Conservation (phyloP, 2,888 invertebrate species). For the Malacosoma neustria region DNA sequence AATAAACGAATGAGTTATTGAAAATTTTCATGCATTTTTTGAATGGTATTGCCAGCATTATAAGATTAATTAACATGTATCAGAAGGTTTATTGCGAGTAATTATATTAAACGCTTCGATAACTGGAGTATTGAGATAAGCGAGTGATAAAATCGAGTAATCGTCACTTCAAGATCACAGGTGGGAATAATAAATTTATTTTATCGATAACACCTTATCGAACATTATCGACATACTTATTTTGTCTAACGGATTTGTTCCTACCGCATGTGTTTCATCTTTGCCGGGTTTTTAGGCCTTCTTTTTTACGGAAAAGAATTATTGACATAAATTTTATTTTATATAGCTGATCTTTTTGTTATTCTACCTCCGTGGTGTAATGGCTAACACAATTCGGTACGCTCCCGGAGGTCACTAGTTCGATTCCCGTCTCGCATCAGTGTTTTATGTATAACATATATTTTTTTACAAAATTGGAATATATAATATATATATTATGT, state of each 20-base stretch:
- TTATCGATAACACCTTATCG: not conserved
- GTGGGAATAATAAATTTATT: constrained; percentile 6
- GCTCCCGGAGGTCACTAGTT: too few relatives aligned
- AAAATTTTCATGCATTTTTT: not conserved
- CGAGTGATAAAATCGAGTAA: constrained; percentile 11
- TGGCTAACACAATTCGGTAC: too few relatives aligned
- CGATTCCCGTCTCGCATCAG: too few relatives aligned
- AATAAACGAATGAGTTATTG: not conserved
- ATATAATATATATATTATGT: too few relatives aligned
- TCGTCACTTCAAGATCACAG: constrained; percentile 14
- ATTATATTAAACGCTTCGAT: constrained; percentile 33
- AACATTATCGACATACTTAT: constrained; percentile 4
- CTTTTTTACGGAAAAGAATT: too few relatives aligned
- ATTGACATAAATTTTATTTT: too few relatives aligned
- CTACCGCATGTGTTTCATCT: too few relatives aligned
- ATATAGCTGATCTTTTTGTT: too few relatives aligned
- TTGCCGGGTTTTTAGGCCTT: too few relatives aligned
- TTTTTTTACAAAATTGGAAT: too few relatives aligned
- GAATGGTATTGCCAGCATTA: constrained; percentile 8
- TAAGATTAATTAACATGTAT: constrained; percentile 43
- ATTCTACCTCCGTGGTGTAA: too few relatives aligned
- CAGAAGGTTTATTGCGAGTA: constrained; percentile 36
- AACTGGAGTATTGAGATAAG: constrained; percentile 16
- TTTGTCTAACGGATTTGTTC: not conserved
- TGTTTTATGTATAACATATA: too few relatives aligned